Evolutionary conservation across 2,113 vertebrate species (phyloP).

Genomic region (Amphiprion percula): DNA sequence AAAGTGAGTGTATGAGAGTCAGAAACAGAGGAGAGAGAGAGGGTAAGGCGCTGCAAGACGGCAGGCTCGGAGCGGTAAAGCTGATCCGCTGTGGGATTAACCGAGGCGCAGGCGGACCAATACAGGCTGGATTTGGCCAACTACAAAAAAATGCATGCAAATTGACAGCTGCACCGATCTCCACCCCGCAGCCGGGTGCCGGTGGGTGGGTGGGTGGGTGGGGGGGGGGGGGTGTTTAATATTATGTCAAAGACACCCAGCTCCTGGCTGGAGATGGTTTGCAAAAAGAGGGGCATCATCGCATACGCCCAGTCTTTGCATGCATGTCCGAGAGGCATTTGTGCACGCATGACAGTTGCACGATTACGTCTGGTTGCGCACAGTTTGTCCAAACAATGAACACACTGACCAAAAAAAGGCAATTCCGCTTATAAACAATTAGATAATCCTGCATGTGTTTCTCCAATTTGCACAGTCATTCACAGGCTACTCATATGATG

Average conservation of each 20-base stretch:
- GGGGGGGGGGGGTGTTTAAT: slow-evolving; percentile 31
- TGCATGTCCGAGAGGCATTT: slow-evolving; percentile 33
- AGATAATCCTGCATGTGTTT: slow-evolving; percentile 12
- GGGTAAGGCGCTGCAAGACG: slow-evolving; percentile 34
- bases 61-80: slow-evolving; percentile 59
- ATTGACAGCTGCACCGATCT: slow-evolving; percentile 79
- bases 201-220: slow-evolving; percentile 18
- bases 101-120: slow-evolving; percentile 54
- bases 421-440: background rate
- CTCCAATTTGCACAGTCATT: slow-evolving; percentile 66
- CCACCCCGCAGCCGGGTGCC: slow-evolving; percentile 61
- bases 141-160: slow-evolving; percentile 73
- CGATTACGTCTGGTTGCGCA: slow-evolving; percentile 27
- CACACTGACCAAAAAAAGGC: background rate
- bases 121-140: slow-evolving; percentile 69
- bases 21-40: background rate
- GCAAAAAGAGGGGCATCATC: slow-evolving; percentile 16
- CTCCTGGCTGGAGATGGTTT: slow-evolving; percentile 20
- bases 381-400: background rate
- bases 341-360: slow-evolving; percentile 52
- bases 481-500: slow-evolving; percentile 79
- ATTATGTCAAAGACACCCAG: slow-evolving; percentile 57
- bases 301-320: slow-evolving; percentile 70
- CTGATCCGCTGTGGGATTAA: slow-evolving; percentile 80
- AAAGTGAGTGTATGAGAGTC: slow-evolving; percentile 57